phyloP scores from a whole-genome alignment of 1,140 invertebrate species.

The Zaprionus africanus region DNA sequence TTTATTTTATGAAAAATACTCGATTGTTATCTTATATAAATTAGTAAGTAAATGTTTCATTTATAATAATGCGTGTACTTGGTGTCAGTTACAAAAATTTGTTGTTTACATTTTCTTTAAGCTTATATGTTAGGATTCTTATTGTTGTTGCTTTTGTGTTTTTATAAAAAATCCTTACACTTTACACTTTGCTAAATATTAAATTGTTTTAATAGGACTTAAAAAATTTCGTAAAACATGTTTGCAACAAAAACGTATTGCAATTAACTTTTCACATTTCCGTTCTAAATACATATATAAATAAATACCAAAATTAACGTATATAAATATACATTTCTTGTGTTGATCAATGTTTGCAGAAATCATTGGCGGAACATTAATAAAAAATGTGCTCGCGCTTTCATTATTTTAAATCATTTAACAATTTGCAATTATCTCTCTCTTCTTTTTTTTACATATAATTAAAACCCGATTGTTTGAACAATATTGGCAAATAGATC shows the following conservation, averaged over 20 bases:
- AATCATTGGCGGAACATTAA: constrained; percentile 68
- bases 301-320: constrained; percentile 74
- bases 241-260: constrained; percentile 82
- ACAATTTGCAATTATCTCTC: constrained; percentile 44
- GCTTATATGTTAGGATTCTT: constrained; percentile 47
- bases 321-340: constrained; percentile 55
- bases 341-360: constrained; percentile 65
- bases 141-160: constrained; percentile 44
- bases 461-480: constrained; percentile 73
- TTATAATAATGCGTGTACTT: constrained; percentile 65
- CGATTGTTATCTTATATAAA: constrained; percentile 63
- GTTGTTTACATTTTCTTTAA: constrained; percentile 42
- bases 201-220: constrained; percentile 75
- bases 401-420: constrained; percentile 52
- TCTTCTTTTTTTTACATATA: constrained; percentile 49
- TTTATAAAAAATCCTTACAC: constrained; percentile 64
- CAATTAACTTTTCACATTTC: constrained; percentile 59
- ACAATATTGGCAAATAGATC: constrained; percentile 54
- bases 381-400: constrained; percentile 35
- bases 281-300: constrained; percentile 35
- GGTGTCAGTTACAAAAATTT: constrained; percentile 79
- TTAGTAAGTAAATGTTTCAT: constrained; percentile 60
- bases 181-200: constrained; percentile 55
- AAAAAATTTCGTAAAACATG: constrained; percentile 72
- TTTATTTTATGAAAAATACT: constrained; percentile 80